Base-by-base conservation (phyloP, 92 coral and sea anemone species). In the Actinernus sp. region DNA sequence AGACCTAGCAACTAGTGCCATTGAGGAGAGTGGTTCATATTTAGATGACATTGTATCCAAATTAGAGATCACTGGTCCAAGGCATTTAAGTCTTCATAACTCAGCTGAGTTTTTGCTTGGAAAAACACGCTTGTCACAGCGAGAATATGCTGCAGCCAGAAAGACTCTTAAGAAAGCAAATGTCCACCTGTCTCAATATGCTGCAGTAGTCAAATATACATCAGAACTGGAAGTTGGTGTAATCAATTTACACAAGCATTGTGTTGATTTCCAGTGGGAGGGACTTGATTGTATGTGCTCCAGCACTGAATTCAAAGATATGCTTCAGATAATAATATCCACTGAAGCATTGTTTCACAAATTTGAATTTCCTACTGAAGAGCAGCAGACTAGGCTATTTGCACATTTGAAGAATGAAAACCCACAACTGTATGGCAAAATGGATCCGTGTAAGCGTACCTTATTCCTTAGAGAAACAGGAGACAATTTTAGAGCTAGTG, bases 61-160 rank as follows among this genome's bases (percentile, higher is more conserved):
- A 55, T 57, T 68, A 26, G 23, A 56, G 32, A 56, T 56, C 27
- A 13, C 26, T 57, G 57, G 78, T 22, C 68, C 67, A 56, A 58
- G 19, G 26, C 21, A 40, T 70, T 20, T 70, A 44, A n/a, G 39
- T 46, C 29, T 70, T 20, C 78, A 70, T 41, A 43, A 58, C 26
- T 58, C 67, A 31, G 65, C 78, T 40, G 78, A 57, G 59, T 70
- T 70, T 43, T 48, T 70, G 30, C 57, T n/a, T n/a, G n/a, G n/a
- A n/a, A n/a, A n/a, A n/a, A n/a, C n/a, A n/a, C n/a, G n/a, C n/a
- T n/a, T n/a, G 38, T 56, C 26, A 38, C 78, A 31, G 66, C n/a
- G n/a, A n/a, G n/a, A n/a, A n/a, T 70, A 70, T 32, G 57, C 43
- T 70, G 78, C 78, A 40, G 68, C 78, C 41, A 70, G 30, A 29